phyloP scores from a whole-genome alignment of 2,113 vertebrate species.

The Tinamus guttatus region DNA sequence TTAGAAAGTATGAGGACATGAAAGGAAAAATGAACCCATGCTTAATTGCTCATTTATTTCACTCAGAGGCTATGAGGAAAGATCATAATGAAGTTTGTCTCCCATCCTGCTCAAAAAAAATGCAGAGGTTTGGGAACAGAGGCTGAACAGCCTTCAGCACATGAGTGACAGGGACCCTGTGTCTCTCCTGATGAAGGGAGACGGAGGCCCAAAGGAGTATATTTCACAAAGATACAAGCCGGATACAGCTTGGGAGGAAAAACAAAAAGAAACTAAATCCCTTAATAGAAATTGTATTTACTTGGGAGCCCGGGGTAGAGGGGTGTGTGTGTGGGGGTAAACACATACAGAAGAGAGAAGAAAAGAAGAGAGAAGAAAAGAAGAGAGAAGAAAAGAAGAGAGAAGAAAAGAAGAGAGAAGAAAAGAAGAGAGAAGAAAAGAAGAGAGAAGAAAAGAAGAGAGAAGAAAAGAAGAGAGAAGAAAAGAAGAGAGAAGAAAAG shows the following conservation, averaged over 20 bases:
- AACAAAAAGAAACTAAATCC: not conserved
- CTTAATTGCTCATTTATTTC: not conserved
- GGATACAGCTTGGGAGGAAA: not conserved
- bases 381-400: not conserved
- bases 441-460: not conserved
- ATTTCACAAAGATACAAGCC: not conserved
- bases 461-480: not conserved
- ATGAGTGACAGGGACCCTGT: accelerated
- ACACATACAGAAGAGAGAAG: not conserved
- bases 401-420: not conserved
- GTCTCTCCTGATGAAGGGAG: not conserved
- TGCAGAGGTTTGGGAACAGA: not conserved
- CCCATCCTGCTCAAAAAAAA: not conserved
- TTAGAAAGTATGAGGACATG: not conserved
- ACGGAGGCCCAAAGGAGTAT: not conserved
- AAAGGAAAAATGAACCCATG: not conserved
- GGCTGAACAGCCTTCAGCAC: not conserved
- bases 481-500: not conserved
- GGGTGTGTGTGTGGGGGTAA: too few relatives aligned
- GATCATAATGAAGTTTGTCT: not conserved
- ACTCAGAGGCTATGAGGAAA: not conserved
- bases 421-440: not conserved
- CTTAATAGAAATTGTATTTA: not conserved
- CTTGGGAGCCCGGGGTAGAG: too few relatives aligned
- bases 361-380: too few relatives aligned